Evolutionary conservation across 2,888 invertebrate genomes (phyloP).

Genomic region (Camponotus fellah): DNA sequence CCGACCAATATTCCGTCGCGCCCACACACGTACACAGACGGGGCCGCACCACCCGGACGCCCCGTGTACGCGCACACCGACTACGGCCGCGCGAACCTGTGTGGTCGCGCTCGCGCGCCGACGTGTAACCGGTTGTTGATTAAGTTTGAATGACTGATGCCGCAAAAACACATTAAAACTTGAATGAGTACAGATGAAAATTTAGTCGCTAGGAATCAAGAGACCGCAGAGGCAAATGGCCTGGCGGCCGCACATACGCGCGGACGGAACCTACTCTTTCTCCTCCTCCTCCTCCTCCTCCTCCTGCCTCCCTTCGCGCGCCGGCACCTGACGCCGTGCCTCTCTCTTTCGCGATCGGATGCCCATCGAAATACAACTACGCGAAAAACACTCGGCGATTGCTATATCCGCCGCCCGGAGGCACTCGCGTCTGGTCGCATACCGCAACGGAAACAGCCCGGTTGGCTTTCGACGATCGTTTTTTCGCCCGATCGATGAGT

Average conservation of each 20-base stretch:
- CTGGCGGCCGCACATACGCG: constrained; percentile 81
- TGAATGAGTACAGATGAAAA: constrained; percentile 85
- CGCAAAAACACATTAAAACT: constrained; percentile 86
- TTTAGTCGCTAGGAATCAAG: constrained; percentile 85
- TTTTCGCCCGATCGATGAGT: constrained; percentile 56
- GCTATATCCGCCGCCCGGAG: constrained; percentile 73
- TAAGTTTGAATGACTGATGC: constrained; percentile 86
- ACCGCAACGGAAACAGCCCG: constrained; percentile 75
- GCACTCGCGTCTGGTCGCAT: constrained; percentile 73
- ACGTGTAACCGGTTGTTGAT: constrained; percentile 83
- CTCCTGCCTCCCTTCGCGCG: constrained; percentile 38
- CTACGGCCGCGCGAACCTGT: constrained; percentile 57
- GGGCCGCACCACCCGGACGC: constrained; percentile 47
- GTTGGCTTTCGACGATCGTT: constrained; percentile 70
- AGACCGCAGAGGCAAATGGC: constrained; percentile 85
- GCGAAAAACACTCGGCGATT: constrained; percentile 80
- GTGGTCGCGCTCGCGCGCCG: constrained; percentile 62
- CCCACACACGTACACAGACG: constrained; percentile 69
- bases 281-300: constrained; percentile 52
- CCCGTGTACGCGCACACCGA: constrained; percentile 60
- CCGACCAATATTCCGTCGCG: constrained; percentile 81
- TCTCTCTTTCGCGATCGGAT: constrained; percentile 72
- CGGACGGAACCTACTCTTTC: constrained; percentile 68
- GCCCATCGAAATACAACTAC: constrained; percentile 81
- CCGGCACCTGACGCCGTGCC: constrained; percentile 48